Base-by-base conservation (phyloP, 2,113 vertebrate genomes). In the Laticauda laticaudata region DNA sequence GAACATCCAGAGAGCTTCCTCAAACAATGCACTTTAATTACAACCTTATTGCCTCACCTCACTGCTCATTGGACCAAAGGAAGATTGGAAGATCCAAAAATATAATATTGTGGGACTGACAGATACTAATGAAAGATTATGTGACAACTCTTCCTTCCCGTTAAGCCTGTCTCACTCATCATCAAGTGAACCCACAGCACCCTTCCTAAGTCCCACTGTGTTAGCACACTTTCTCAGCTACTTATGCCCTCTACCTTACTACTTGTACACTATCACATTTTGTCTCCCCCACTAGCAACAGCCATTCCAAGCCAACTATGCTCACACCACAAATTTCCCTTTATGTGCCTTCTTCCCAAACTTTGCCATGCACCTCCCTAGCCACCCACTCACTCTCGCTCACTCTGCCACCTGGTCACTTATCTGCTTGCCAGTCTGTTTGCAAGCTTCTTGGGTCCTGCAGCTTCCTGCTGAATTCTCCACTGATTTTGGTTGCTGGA, bases 1-100 rank as follows among this genome's bases (percentile, higher is more conserved):
- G 6, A 81, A 20, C 69, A 39, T 81, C 69, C 69, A 75, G n/a
- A 20, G 15, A 81, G 5, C 15, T 18, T 39, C 6, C 5, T 81
- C n/a, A 81, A n/a, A 75, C 69, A 15, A 81, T 81, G 69, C 69
- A 81, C 69, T 20, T 20, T 75, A 39, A 34, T 81, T 39, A 34
- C 69, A 81, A 34, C 2, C 69, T 81, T 81, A 39, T 39, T 81
- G 69, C 18, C 69, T 81, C 69, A 81, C 34, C 34, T 39, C 91
- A 21, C 92, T 91, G 43, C 57, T 55, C 20, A 86, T 43, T 89
- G 0, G 64, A 24, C 1, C 93, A 95, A 93, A 94, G 53, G 59
- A 93, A 87, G 3, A 1, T 3, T 92, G n/a, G 9, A 53, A 14
- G 90, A 93, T 91, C 53, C 0, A 53, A 86, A 11, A 87, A 90